Evolutionary conservation across 2,797 vertebrate genomes (phyloP), one percentile per base, ranked within the genome.

Genomic region (Miichthys miiuy): DNA sequence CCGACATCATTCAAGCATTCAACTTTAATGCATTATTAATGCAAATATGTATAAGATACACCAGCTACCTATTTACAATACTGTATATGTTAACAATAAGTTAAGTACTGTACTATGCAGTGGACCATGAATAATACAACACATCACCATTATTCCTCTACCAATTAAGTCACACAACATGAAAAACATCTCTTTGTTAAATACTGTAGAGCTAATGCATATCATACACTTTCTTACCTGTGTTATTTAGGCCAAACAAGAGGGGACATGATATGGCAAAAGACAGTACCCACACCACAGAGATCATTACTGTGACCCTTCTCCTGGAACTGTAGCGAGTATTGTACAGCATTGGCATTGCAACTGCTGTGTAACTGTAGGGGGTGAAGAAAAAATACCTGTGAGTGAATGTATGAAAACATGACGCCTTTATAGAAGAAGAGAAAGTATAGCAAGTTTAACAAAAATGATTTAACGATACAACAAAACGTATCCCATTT

Each of bases 271-370:
- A 99, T 94, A 99, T 97, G 81, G 98, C 97, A 34, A 99, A 99
- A 4, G 98, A 99, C 76, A 99, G 94, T 52, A 97, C 96, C 98
- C 98, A 99, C 82, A 99, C 98, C 54, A 98, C 96, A 3, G 97
- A 93, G 3, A 99, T 99, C 98, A 99, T 99, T 72, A 98, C 87
- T 0, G 98, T 99, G 88, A 99, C 98, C 23, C 98, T 94, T 87
- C 98, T 96, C 91, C 95, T 97, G 68, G 98, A 99, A 92, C 98
- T 99, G 94, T 99, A 99, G 82, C 97, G 97, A 0, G 98, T 99
- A 69, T 99, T 99, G 83, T 99, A 99, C 68, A 99, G 93, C 98
- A 99, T 99, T 1, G 98, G 98, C 98, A 99, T 98, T 17, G 98
- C 98, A 83, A 99, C 98, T 0, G 98, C 98, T 3, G 98, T 99